Base-by-base conservation (phyloP, 2,113 vertebrate species). In the Spermophilus dauricus region DNA sequence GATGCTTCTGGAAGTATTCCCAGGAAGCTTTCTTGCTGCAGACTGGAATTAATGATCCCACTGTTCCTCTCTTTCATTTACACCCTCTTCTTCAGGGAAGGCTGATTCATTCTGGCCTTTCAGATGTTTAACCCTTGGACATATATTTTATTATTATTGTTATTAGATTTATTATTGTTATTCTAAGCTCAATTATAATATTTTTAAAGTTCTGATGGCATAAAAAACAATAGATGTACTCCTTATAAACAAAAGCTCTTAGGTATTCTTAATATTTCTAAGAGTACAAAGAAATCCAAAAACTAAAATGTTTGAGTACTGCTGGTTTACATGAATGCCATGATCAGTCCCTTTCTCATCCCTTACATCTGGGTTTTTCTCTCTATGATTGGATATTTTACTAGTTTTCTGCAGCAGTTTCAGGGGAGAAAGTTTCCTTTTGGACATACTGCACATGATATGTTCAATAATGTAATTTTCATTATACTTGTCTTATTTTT, bases 81-180 rank as follows among this genome's bases (percentile, higher is more conserved):
- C 93, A 10, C 97, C 98, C 83, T 99, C 99, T 56, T 99, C 99
- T 72, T 99, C 99, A 58, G 98, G 99, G 89, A 99, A 99, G 0
- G 98, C 96, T 11, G 98, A 97, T 10, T 98, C 98, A 24, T 97
- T 99, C 98, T 98, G 98, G 34, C 97, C 99, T 98, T 99, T 99
- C 98, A 99, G 97, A n/a, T 99, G 99, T 84, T 99, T 99, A 96
- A 99, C 98, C 88, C 99, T 99, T 99, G 98, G 45, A 45, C 45
- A 45, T 45, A 45, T 45, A 9, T 45, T 45, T 45, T 8, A 45
- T 45, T 9, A 45, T 45, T 45, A 45, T 45, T 45, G 45, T 45
- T 45, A 45, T 45, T 45, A 45, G 45, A 0, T 32, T 91, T 81
- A 11, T 76, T 76, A 58, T 20, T 51, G 2, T 70, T 37, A 67